These are phyloP conservation scores for Callyntrura sp. DNA, from an alignment of 2,888 invertebrate genomes.

Conservation along the genomic window DNA sequence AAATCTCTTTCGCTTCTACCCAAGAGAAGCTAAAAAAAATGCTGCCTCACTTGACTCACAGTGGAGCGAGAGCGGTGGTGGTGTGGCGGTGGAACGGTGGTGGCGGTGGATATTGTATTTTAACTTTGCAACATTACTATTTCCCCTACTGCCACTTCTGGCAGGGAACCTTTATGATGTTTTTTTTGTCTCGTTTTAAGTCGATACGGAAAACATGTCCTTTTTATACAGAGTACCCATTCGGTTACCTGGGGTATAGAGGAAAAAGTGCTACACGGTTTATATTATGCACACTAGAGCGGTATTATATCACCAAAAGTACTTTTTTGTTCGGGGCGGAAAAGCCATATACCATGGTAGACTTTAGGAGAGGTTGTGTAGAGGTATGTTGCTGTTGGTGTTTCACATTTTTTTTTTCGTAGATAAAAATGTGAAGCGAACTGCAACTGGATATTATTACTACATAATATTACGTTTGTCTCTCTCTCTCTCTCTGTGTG, in stretches of 20 bases:
- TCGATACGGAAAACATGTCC: background rate
- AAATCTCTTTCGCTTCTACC: background rate
- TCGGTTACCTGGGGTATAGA: background rate
- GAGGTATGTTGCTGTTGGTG: background rate
- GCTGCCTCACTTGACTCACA: constrained; percentile 20
- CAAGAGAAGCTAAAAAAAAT: background rate
- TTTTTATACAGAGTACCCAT: background rate
- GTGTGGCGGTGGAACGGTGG: background rate
- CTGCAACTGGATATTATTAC: constrained; percentile 11
- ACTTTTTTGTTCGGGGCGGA: too few relatives aligned
- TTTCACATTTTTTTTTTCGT: constrained; percentile 2
- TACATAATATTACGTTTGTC: background rate
- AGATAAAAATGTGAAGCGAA: constrained; percentile 26
- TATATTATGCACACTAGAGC: background rate
- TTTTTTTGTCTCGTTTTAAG: background rate
- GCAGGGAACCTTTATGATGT: background rate
- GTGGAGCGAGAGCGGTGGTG: background rate
- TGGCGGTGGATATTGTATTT: background rate
- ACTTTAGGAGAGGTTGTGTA: too few relatives aligned
- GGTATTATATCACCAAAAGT: background rate
- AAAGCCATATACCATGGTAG: too few relatives aligned
- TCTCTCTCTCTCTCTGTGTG: too few relatives aligned
- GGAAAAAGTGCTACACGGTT: background rate
- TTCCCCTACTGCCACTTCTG: background rate
- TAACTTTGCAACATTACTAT: constrained; percentile 5